Evolutionary conservation across 2,888 invertebrate species (phyloP).

Genomic region (Tribolium freemani): DNA sequence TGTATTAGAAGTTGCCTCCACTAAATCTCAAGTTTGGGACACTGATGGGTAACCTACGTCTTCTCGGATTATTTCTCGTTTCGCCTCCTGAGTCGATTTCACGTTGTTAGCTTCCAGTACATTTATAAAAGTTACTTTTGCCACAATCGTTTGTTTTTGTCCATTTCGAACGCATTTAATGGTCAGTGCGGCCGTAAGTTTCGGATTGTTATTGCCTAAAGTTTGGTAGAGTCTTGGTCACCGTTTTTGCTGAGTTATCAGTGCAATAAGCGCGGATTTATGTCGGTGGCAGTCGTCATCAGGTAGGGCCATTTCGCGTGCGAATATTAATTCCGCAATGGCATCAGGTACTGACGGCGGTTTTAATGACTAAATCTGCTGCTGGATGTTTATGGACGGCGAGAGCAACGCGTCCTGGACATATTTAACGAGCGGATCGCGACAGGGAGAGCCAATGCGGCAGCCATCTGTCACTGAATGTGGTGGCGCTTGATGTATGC

Average conservation of each 20-base stretch:
- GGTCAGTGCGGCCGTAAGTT: conserved; percentile 16
- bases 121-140: conserved; percentile 49
- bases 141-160: conserved; percentile 29
- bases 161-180: conserved; percentile 27
- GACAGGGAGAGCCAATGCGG: conserved; percentile 55
- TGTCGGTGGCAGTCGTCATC: conserved; percentile 46
- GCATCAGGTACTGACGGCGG: conserved; percentile 62
- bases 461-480: conserved; percentile 61
- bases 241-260: not conserved
- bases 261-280: conserved; percentile 24
- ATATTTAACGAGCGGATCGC: conserved; percentile 60
- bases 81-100: conserved; percentile 40
- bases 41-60: conserved; percentile 55
- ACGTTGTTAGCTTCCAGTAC: conserved; percentile 51
- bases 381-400: conserved; percentile 57
- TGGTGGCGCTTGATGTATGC: conserved; percentile 60
- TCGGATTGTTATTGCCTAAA: too few relatives aligned
- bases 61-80: conserved; percentile 42
- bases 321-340: conserved; percentile 60
- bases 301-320: conserved; percentile 52
- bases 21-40: conserved; percentile 57
- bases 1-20: conserved; percentile 56
- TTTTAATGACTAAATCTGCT: conserved; percentile 60
- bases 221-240: not conserved
- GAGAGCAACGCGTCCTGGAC: conserved; percentile 52